Conservation (phyloP, 2,797 vertebrate species). For the Rhodeus uyekii region DNA sequence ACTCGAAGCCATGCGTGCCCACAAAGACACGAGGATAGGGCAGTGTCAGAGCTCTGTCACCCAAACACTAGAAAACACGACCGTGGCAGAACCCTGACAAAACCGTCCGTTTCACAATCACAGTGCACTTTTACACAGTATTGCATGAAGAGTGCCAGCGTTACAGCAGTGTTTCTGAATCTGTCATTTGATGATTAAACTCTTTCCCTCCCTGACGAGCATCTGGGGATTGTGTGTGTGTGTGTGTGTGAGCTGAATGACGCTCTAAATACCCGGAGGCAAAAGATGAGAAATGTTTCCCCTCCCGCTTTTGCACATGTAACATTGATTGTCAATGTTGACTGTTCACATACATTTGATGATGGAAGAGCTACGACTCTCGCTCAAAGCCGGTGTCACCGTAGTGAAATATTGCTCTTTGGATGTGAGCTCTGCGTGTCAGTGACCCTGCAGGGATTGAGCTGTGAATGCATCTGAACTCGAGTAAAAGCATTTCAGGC, state of each 20-base stretch:
- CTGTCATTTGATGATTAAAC: not conserved
- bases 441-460: not conserved
- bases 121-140: not conserved
- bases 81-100: too few relatives aligned
- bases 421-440: not conserved
- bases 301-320: not conserved
- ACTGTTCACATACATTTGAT: not conserved
- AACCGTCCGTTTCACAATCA: not conserved
- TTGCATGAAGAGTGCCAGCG: not conserved
- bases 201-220: not conserved
- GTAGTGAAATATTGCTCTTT: not conserved
- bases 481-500: not conserved
- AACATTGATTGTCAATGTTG: conserved; percentile 7
- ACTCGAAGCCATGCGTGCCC: too few relatives aligned
- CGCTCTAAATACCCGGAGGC: not conserved
- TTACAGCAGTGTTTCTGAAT: not conserved
- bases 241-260: not conserved
- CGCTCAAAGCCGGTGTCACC: not conserved
- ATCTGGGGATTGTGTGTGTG: not conserved
- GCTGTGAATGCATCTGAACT: not conserved
- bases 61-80: too few relatives aligned
- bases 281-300: not conserved
- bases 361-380: not conserved
- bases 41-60: too few relatives aligned
- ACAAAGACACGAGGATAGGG: too few relatives aligned